Percentiles rank a stretch among this genome's conserved stretches.
Conservation (phyloP, 1,140 invertebrate species). For the Drosophila kurseongensis region DNA sequence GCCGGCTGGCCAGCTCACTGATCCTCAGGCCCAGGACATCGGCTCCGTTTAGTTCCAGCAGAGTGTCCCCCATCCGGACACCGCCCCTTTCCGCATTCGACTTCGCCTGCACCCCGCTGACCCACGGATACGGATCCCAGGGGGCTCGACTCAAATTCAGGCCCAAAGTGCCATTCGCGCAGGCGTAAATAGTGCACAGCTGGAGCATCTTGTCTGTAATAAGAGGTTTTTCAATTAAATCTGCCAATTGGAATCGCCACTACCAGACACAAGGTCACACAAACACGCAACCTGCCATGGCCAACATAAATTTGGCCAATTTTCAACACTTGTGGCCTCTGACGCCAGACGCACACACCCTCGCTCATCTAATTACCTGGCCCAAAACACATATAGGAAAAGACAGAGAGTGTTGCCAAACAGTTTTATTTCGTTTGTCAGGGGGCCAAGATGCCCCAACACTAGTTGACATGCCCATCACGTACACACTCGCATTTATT, state of each 20-base stretch:
- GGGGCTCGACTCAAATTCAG: slow-evolving; percentile 84
- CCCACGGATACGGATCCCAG: slow-evolving; percentile 85
- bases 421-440: slow-evolving; percentile 54
- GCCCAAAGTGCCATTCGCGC: slow-evolving; percentile 79
- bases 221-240: slow-evolving; percentile 14
- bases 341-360: slow-evolving; percentile 43
- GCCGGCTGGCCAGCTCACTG: slow-evolving; percentile 76
- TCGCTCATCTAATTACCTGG: slow-evolving; percentile 55
- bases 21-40: slow-evolving; percentile 83
- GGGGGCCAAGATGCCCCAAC: not conserved
- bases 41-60: slow-evolving; percentile 82
- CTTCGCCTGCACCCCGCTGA: slow-evolving; percentile 78
- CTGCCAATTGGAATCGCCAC: not conserved
- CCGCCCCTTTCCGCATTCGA: slow-evolving; percentile 81
- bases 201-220: slow-evolving; percentile 68
- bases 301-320: slow-evolving; percentile 67
- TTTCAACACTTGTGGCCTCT: slow-evolving; percentile 68
- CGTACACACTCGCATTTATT: slow-evolving; percentile 56
- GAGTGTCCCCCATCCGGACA: slow-evolving; percentile 79
- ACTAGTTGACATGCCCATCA: slow-evolving; percentile 55
- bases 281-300: slow-evolving; percentile 34
- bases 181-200: slow-evolving; percentile 74
- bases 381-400: slow-evolving; percentile 19
- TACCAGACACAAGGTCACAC: slow-evolving; percentile 59
- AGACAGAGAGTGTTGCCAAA: slow-evolving; percentile 48